Base-by-base conservation (phyloP, 1,140 invertebrate genomes). In the Hycleus cichorii region DNA sequence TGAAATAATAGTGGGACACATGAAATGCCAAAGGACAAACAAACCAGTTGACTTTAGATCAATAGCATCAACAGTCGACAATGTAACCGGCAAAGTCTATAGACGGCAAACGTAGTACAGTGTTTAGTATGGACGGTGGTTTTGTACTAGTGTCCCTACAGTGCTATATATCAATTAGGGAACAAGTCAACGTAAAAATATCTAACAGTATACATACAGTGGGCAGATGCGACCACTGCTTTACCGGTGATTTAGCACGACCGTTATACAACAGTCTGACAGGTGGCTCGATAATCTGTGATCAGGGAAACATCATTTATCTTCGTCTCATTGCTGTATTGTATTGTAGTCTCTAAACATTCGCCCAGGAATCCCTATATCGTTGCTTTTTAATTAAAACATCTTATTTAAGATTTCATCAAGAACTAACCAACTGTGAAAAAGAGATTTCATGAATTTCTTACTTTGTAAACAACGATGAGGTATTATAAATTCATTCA, bases 131-230 rank as follows among this genome's bases (percentile, higher is more conserved):
- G 9, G 54, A 40, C 46, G 4, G 4, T 32, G 32, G 32, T 32
- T 4, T 7, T 32, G 32, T 32, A 32, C 32, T 32, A 18, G 60
- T 50, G 57, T 65, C 63, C 63, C 63, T 60, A 55, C 60, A 62
- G 63, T 59, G 63, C 63, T 46, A 65, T 65, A 65, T 65, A 65
- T 65, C 63, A 65, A 65, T 65, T 65, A 65, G 57, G 59, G 47
- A 26, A 58, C 58, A 47, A 54, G 50, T 56, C 47, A 49, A 52
- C 58, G 53, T 51, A 59, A 59, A 63, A 63, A 63, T 59, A 52
- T 45, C 47, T 27, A 43, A 53, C 55, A 60, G 44, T 46, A 39
- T 59, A 60, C 62, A 55, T 42, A 50, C 45, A 48, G 59, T 51
- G 50, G 59, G 58, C 58, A 59, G 58, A 63, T 63, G 58, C 62